phyloP scores from a whole-genome alignment of 1,140 invertebrate genomes.

The Acyrthosiphon pisum region DNA sequence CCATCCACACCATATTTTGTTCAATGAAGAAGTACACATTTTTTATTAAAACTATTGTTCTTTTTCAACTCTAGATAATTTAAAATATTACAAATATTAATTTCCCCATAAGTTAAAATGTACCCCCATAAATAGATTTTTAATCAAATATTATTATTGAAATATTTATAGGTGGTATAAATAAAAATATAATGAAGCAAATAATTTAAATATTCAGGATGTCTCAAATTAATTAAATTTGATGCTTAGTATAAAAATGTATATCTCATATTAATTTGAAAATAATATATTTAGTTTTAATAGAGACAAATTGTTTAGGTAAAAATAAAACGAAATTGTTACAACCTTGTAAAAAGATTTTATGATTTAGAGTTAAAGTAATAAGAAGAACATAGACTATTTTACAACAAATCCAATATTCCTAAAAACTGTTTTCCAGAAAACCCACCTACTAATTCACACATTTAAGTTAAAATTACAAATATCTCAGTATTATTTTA shows the following conservation, averaged over 20 bases:
- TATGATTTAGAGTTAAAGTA: neutral
- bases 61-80: conserved; percentile 29
- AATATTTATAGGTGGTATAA: neutral
- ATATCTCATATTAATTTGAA: neutral
- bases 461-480: neutral
- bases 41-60: neutral
- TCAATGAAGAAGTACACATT: conserved; percentile 15
- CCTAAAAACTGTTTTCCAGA: neutral
- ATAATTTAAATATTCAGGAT: neutral
- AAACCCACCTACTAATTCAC: neutral
- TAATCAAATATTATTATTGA: neutral
- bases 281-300: neutral
- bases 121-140: neutral
- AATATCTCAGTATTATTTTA: neutral
- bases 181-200: neutral
- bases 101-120: neutral
- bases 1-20: conserved; percentile 1
- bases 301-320: neutral
- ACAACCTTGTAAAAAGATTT: neutral
- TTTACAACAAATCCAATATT: neutral
- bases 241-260: neutral
- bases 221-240: neutral
- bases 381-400: neutral
- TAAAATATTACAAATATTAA: conserved; percentile 26
- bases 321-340: neutral